Evolutionary conservation across 2,888 invertebrate genomes (phyloP).

Genomic region (Mantis religiosa): DNA sequence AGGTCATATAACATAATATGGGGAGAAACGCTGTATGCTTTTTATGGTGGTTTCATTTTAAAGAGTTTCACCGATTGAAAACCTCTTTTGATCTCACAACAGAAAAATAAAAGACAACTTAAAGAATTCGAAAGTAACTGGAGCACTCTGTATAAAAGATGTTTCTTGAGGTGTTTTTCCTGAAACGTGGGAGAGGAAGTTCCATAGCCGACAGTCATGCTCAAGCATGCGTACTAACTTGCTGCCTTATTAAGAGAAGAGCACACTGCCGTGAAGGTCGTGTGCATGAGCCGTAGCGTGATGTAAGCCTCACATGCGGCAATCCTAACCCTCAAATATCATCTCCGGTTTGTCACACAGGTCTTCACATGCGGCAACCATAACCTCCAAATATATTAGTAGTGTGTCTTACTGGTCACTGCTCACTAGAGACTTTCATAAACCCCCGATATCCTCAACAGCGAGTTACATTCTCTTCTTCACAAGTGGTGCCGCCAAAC

Average conservation of each 20-base stretch:
- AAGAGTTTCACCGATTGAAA: no score
- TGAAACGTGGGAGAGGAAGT: background rate
- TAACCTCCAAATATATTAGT: background rate
- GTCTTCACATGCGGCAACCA: background rate
- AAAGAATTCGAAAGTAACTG: no score
- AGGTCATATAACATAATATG: no score
- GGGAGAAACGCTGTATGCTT: no score
- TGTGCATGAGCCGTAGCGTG: background rate
- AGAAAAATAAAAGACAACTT: no score
- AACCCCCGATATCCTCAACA: no score
- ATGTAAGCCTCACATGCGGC: background rate
- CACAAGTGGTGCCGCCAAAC: no score
- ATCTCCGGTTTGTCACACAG: background rate
- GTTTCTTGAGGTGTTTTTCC: background rate
- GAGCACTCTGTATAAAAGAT: no score
- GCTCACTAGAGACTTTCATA: no score
- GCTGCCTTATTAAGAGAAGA: background rate
- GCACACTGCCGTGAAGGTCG: background rate
- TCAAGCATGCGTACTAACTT: background rate
- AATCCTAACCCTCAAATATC: background rate
- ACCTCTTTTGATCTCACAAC: no score
- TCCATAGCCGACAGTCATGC: background rate
- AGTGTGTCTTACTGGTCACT: background rate
- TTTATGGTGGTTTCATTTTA: no score
- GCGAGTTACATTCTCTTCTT: no score